Evolutionary conservation across 2,797 vertebrate species (phyloP), one percentile per base, ranked within the genome.

Genomic region (Pygocentrus nattereri): DNA sequence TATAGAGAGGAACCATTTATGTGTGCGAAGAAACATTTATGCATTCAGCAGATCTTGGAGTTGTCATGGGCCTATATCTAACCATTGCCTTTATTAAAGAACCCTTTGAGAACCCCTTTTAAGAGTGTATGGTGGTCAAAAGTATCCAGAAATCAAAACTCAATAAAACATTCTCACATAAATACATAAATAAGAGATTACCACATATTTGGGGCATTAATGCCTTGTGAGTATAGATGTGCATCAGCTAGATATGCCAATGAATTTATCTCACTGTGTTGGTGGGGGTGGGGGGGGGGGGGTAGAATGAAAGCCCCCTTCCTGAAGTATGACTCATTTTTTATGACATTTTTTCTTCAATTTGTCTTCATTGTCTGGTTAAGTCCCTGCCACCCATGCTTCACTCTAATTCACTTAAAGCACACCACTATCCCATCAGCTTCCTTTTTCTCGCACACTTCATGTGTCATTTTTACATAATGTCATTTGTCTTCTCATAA

Each of bases 331-430:
- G 71, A 77, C 77, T 87, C 85, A 76, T 83, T 83, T n/a, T 86
- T 81, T 85, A 76, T 81, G 52, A 82, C 44, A 82, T 80, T 85
- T 83, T 76, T 64, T 84, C 64, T 54, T 79, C 78, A 82, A 85
- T 89, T 89, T 84, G 82, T 91, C 86, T 89, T 91, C 81, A 89
- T 91, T 90, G 78, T 71, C 85, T 61, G 67, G 72, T 82, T 79
- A 86, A 85, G 75, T 87, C 82, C 34, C 79, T 47, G 58, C 82
- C 82, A 82, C 89, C 84, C 80, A 82, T 85, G 86, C 87, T 76
- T 78, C 88, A 72, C 71, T 47, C 65, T 89, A 89, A 91, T 90
- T 87, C 79, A 81, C 78, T 91, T 90, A 86, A 81, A 87, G 76
- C 80, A 7, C 78, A 81, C 70, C 84, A 76, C 81, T 82, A 79